Percentiles rank a stretch among this genome's conserved stretches.
phyloP scores from a whole-genome alignment of 2,797 vertebrate genomes.

The Furcifer pardalis region DNA sequence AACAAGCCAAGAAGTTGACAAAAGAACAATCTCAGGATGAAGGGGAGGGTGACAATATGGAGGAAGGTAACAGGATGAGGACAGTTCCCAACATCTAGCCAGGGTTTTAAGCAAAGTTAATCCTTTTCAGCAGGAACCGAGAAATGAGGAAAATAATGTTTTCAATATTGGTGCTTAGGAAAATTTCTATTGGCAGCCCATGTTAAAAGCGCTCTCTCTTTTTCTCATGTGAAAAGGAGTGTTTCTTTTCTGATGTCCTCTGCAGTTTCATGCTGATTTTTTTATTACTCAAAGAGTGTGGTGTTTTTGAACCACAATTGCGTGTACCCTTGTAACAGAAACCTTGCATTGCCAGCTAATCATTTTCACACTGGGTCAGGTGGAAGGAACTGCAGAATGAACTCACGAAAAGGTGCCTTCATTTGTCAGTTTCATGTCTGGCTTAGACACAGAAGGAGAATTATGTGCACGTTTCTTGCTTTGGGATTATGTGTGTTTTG shows the following conservation, averaged over 20 bases:
- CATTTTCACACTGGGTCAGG: too few relatives aligned
- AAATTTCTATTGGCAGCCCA: not conserved
- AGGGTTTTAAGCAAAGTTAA: not conserved
- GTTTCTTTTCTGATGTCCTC: not conserved
- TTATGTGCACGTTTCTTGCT: not conserved
- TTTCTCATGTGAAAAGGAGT: not conserved
- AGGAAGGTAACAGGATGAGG: conserved; percentile 64
- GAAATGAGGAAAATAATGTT: not conserved
- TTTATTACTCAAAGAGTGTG: too few relatives aligned
- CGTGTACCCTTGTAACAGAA: too few relatives aligned
- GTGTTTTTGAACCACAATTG: too few relatives aligned
- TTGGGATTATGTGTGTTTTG: not conserved
- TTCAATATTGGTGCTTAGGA: not conserved
- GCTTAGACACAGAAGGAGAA: too few relatives aligned
- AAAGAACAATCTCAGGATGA: conserved; percentile 61
- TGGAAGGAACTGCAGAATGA: too few relatives aligned
- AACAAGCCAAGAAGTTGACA: conserved; percentile 84
- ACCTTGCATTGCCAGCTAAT: too few relatives aligned
- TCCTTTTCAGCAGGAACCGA: not conserved
- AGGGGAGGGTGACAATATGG: conserved; percentile 64
- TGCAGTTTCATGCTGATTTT: not conserved
- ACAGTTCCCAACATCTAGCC: not conserved
- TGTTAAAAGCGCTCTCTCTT: not conserved
- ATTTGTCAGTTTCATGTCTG: too few relatives aligned
- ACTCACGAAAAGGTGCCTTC: too few relatives aligned